phyloP scores from a whole-genome alignment of 2,888 invertebrate genomes.

The Ferrisia virgata region DNA sequence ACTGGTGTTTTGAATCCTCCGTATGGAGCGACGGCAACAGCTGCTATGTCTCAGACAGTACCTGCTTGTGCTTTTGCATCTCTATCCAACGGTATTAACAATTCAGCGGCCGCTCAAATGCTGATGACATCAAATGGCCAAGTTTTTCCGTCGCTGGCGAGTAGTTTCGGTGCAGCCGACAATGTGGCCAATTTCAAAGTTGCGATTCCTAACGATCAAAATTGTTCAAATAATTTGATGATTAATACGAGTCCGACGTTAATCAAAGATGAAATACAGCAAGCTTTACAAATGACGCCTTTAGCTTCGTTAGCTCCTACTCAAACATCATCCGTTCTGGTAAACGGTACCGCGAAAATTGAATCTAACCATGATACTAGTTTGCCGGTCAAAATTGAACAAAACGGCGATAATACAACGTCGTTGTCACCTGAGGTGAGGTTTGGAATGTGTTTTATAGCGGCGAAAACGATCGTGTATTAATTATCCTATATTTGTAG shows the following conservation, averaged over 20 bases:
- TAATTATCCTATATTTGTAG: not conserved
- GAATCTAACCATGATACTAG: not conserved
- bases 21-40: constrained; percentile 52
- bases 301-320: not conserved
- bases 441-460: not conserved
- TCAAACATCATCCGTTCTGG: not conserved
- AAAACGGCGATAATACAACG: not conserved
- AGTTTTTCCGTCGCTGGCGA: constrained; percentile 18
- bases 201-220: constrained; percentile 13
- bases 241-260: constrained; percentile 25
- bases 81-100: constrained; percentile 53
- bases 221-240: constrained; percentile 9
- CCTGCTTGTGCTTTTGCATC: constrained; percentile 49
- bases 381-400: not conserved
- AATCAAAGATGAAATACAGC: constrained; percentile 18
- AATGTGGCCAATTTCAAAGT: constrained; percentile 34
- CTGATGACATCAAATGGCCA: constrained; percentile 34
- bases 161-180: not conserved
- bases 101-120: constrained; percentile 52
- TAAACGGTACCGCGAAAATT: constrained; percentile 9
- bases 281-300: constrained; percentile 27
- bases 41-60: constrained; percentile 52
- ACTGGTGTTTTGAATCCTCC: constrained; percentile 35
- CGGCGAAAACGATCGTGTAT: not conserved
- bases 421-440: not conserved